A percentile compares a stretch with the other conserved stretches of the same genome.
These are phyloP conservation scores for Phania funesta DNA, from an alignment of 2,888 invertebrate genomes.

Conservation along the genomic window DNA sequence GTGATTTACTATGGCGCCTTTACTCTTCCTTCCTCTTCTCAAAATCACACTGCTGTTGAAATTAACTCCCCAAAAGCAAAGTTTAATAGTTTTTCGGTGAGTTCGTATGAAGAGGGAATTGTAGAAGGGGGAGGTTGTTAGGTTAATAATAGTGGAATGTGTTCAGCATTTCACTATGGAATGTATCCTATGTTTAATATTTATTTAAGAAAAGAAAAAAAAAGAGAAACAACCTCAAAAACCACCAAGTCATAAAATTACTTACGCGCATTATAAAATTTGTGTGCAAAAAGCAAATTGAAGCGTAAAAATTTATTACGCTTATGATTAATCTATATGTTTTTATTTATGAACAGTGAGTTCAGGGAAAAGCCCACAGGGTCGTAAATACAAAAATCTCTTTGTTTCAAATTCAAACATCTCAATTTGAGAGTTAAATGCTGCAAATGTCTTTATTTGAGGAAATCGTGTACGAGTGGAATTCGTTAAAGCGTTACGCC, in stretches of 20 bases:
- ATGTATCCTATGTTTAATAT: constrained; percentile 14
- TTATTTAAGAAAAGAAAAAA: constrained; percentile 4
- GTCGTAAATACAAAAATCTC: too few species aligned
- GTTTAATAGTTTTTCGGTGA: constrained; percentile 49
- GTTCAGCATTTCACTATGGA: constrained; percentile 11
- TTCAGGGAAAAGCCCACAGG: background rate
- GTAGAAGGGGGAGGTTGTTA: background rate
- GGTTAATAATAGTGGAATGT: constrained; percentile 38
- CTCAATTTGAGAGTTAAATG: too few species aligned
- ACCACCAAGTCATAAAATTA: constrained; percentile 79
- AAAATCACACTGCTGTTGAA: too few species aligned
- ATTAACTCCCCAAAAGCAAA: constrained; percentile 7
- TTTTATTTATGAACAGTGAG: constrained; percentile 25
- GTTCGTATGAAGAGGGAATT: background rate
- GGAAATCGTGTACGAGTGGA: too few species aligned
- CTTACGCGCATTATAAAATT: constrained; percentile 79
- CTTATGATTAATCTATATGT: constrained; percentile 71
- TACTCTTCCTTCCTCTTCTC: background rate
- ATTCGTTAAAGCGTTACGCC: background rate
- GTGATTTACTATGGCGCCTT: constrained; percentile 65
- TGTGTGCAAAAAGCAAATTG: constrained; percentile 71
- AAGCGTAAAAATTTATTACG: constrained; percentile 79
- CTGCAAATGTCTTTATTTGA: too few species aligned
- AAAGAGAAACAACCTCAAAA: constrained; percentile 65
- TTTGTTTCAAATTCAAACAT: too few species aligned